Evolutionary conservation across 2,797 vertebrate genomes (phyloP).

Genomic region (Sebastes jordani): DNA sequence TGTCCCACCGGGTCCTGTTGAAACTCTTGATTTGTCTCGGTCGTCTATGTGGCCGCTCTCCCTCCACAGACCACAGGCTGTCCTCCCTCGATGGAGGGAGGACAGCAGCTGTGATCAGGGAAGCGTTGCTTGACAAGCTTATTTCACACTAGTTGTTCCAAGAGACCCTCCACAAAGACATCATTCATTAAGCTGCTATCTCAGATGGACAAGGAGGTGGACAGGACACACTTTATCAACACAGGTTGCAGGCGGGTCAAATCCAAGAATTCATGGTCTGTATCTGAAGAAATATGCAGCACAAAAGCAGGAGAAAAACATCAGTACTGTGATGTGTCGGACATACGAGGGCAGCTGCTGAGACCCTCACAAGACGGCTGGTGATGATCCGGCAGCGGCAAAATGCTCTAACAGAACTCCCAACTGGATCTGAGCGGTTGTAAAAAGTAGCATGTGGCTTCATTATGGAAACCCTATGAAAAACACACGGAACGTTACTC

Average conservation of each 20-base stretch:
- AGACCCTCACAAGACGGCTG: neutral
- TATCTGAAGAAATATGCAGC: neutral
- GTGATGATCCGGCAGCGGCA: neutral
- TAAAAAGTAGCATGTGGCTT: conserved; percentile 15
- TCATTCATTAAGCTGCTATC: conserved; percentile 26
- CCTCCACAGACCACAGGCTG: conserved; percentile 8
- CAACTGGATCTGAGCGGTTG: conserved; percentile 5
- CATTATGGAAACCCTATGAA: neutral
- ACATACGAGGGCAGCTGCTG: neutral
- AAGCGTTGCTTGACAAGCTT: conserved; percentile 1
- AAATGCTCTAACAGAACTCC: conserved; percentile 5
- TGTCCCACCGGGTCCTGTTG: conserved; percentile 4
- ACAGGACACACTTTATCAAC: neutral
- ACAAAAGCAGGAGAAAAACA: neutral
- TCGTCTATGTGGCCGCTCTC: neutral
- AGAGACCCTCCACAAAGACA: conserved; percentile 45
- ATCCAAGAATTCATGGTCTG: neutral
- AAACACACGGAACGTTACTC: neutral
- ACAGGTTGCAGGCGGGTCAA: neutral
- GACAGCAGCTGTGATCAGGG: conserved; percentile 47
- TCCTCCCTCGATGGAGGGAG: conserved; percentile 25
- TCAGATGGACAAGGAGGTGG: neutral
- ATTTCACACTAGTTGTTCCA: conserved; percentile 24
- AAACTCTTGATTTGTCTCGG: conserved; percentile 35
- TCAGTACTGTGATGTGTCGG: neutral